Evolutionary conservation across 2,113 vertebrate genomes (phyloP).

Genomic region (Anthoscopus minutus): DNA sequence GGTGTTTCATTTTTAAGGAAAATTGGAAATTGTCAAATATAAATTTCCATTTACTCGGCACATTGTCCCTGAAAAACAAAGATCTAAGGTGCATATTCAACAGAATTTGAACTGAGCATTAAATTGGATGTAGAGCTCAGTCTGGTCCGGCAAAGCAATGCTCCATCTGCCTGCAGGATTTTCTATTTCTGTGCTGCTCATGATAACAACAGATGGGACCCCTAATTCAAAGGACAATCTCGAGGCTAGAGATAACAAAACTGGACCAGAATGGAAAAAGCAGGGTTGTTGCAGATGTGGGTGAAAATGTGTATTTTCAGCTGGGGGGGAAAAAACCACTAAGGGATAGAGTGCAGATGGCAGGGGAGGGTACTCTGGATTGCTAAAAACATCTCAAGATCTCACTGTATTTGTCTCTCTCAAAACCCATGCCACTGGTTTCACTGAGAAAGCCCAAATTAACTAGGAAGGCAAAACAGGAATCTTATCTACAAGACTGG

Average conservation of each 20-base stretch:
- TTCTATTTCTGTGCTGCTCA: constrained; percentile 31
- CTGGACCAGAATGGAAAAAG: neutral
- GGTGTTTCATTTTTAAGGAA: neutral
- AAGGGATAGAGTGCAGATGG: neutral
- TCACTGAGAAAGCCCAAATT: neutral
- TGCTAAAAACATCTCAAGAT: neutral
- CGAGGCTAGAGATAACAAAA: neutral
- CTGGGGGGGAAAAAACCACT: neutral
- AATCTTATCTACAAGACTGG: neutral
- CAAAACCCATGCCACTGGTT: neutral
- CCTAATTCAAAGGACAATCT: constrained; percentile 16
- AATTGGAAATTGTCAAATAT: neutral
- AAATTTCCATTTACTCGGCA: neutral
- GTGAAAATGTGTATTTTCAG: neutral
- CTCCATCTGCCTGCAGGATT: neutral
- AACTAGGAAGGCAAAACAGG: neutral
- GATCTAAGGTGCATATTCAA: neutral
- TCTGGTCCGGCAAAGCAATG: neutral
- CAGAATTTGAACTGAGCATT: constrained; percentile 9
- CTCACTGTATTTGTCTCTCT: neutral
- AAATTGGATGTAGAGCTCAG: neutral
- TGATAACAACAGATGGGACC: constrained; percentile 54
- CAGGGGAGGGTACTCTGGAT: neutral
- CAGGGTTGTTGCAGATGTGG: neutral
- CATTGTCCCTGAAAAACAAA: neutral